Evolutionary conservation across 2,113 vertebrate genomes (phyloP).

Genomic region (Cardinalis cardinalis): DNA sequence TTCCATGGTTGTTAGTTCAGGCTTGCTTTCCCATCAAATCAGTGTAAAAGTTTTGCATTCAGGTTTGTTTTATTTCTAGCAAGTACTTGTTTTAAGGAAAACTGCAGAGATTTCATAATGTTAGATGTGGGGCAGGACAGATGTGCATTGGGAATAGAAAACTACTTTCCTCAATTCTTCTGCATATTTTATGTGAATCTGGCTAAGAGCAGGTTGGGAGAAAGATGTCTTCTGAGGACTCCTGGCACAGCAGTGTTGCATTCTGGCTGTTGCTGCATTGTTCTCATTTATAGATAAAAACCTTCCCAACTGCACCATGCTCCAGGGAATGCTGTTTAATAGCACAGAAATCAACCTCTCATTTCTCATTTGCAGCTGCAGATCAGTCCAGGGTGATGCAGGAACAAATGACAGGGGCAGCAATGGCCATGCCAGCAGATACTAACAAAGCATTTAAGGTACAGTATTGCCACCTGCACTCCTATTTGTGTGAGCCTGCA

Average conservation of each 20-base stretch:
- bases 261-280: neutral
- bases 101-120: neutral
- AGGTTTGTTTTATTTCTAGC: neutral
- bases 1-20: neutral
- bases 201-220: neutral
- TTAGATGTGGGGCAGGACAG: neutral
- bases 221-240: neutral
- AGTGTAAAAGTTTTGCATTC: neutral
- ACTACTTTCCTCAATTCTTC: neutral
- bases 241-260: neutral
- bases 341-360: neutral
- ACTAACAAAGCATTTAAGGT: conserved; percentile 99
- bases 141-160: neutral
- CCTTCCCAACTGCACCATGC: neutral
- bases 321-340: neutral
- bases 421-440: conserved; percentile 98
- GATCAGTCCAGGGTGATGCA: conserved; percentile 98
- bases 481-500: neutral
- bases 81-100: neutral
- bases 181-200: neutral
- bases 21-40: neutral
- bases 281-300: neutral
- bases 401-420: conserved; percentile 97
- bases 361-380: conserved; percentile 76
- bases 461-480: neutral